A percentile compares a stretch with the other conserved stretches of the same genome.
Conservation (phyloP, 2,888 invertebrate species). For the Mylabris sibirica region DNA sequence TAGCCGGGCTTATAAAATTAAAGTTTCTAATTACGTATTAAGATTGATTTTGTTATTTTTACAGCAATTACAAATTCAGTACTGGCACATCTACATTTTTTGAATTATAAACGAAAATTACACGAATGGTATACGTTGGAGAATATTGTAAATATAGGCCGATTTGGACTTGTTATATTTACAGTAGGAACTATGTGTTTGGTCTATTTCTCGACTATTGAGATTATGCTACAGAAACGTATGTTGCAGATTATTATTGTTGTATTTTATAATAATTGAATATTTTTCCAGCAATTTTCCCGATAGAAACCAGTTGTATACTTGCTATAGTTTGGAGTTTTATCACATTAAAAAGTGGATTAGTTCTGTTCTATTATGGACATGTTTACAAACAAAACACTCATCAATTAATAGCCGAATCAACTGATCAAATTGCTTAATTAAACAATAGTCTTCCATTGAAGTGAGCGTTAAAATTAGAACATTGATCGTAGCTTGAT, state of each 20-base stretch:
- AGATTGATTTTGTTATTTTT: constrained; percentile 28
- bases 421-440: neutral
- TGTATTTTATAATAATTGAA: constrained; percentile 13
- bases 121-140: constrained; percentile 64
- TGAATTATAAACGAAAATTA: constrained; percentile 47
- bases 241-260: constrained; percentile 23
- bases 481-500: too few relatives aligned
- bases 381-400: constrained; percentile 56
- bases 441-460: neutral
- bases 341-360: constrained; percentile 66
- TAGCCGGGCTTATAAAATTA: constrained; percentile 67
- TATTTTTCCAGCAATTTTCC: constrained; percentile 61
- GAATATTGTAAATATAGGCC: constrained; percentile 62
- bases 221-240: constrained; percentile 43
- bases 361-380: constrained; percentile 62
- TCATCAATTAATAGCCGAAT: constrained; percentile 20
- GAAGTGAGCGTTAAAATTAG: too few relatives aligned
- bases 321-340: constrained; percentile 65
- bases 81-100: constrained; percentile 44
- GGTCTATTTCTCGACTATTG: constrained; percentile 58
- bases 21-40: neutral
- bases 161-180: constrained; percentile 63
- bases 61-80: constrained; percentile 44
- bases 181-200: constrained; percentile 62
- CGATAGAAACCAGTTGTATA: constrained; percentile 62